Evolutionary conservation across 2,797 vertebrate species (phyloP).

Genomic region (Telmatherina bonti): DNA sequence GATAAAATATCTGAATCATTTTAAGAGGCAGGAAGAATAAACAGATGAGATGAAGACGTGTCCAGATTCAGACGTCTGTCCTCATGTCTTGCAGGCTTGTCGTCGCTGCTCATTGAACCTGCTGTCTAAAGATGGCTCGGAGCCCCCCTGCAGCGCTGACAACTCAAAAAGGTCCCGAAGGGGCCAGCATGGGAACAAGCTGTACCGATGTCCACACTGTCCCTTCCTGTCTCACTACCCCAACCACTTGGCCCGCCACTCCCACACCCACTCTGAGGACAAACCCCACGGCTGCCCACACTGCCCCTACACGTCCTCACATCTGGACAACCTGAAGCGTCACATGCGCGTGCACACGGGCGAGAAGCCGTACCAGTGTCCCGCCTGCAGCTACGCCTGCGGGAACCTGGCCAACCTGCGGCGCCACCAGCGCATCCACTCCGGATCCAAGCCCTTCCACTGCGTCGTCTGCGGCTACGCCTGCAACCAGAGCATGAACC

Average conservation of each 20-base stretch:
- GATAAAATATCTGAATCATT: too few species aligned
- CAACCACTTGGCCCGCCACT: constrained; percentile 94
- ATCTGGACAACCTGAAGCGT: constrained; percentile 95
- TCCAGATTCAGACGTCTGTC: neutral
- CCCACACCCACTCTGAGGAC: constrained; percentile 94
- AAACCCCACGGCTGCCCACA: constrained; percentile 93
- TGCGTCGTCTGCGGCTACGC: constrained; percentile 93
- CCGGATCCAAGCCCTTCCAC: constrained; percentile 96
- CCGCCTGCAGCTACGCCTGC: constrained; percentile 92
- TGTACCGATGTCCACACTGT: constrained; percentile 90
- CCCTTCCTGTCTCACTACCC: constrained; percentile 93
- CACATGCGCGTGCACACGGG: constrained; percentile 95
- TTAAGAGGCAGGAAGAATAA: too few species aligned
- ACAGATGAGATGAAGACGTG: too few species aligned
- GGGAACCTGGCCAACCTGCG: constrained; percentile 97
- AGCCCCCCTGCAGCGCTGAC: constrained; percentile 52
- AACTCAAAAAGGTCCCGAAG: constrained; percentile 35
- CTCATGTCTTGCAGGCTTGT: constrained; percentile 76
- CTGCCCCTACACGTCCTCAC: constrained; percentile 92
- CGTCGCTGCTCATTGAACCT: constrained; percentile 85
- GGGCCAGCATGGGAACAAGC: constrained; percentile 72
- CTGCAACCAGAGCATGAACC: constrained; percentile 99
- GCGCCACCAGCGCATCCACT: constrained; percentile 95
- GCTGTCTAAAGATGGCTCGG: constrained; percentile 71
- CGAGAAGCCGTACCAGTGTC: too few species aligned